These are phyloP conservation scores for Cephus nigrinus DNA, from an alignment of 2,888 invertebrate genomes.

Conservation along the genomic window DNA sequence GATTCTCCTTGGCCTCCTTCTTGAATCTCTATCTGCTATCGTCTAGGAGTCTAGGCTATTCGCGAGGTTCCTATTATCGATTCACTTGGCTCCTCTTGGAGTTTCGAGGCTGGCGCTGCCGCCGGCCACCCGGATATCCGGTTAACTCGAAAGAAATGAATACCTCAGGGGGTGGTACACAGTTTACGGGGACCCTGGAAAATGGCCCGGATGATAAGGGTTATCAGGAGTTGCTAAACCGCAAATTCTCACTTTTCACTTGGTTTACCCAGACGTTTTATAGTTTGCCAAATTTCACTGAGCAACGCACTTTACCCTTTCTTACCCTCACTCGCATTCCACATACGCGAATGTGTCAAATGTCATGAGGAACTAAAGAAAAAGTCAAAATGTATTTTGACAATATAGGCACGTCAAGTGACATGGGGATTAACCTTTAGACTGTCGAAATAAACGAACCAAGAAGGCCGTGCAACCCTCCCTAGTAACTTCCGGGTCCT, in stretches of 20 bases:
- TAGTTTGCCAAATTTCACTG: not conserved
- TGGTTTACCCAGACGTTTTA: not conserved
- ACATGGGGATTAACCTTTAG: slow-evolving; percentile 18
- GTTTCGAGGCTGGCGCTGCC: not conserved
- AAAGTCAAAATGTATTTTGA: not conserved
- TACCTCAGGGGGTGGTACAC: not conserved
- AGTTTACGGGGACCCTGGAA: not conserved
- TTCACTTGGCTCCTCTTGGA: slow-evolving; percentile 26
- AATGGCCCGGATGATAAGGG: not conserved
- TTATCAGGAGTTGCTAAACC: not conserved
- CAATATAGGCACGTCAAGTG: not conserved
- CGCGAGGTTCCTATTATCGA: slow-evolving; percentile 30
- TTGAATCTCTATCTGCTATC: slow-evolving; percentile 19
- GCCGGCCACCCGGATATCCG: not conserved
- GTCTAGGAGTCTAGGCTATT: slow-evolving; percentile 15
- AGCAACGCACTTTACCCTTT: not conserved
- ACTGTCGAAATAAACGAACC: slow-evolving; percentile 21
- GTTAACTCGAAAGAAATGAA: not conserved
- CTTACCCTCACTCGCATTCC: not conserved
- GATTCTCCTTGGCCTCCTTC: slow-evolving; percentile 53
- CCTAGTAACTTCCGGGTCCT: slow-evolving; percentile 11
- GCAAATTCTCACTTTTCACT: not conserved
- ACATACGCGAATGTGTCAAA: not conserved
- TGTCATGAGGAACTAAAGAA: not conserved
- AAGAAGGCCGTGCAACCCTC: slow-evolving; percentile 14